A percentile compares a stretch with the other conserved stretches of the same genome.
These are phyloP conservation scores for Yponomeuta malinellus DNA, from an alignment of 2,888 invertebrate genomes.

Conservation along the genomic window DNA sequence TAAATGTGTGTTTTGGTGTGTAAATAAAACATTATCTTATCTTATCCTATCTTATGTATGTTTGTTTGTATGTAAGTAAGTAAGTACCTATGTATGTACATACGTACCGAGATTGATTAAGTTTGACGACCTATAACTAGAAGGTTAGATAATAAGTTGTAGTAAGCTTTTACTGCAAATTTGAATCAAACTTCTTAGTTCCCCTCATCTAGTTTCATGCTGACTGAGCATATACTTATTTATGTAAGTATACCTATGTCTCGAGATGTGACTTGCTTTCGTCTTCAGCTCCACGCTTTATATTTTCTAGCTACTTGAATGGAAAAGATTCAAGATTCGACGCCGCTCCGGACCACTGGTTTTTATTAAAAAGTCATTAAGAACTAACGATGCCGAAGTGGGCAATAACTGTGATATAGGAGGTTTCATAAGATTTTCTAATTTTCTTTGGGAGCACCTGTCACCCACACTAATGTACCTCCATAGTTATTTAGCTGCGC, in stretches of 20 bases:
- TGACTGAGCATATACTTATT: no score
- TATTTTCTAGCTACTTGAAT: neutral
- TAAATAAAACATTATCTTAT: no score
- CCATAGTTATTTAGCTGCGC: neutral
- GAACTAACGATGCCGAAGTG: conserved; percentile 9
- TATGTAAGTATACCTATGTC: neutral
- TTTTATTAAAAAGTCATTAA: conserved; percentile 11
- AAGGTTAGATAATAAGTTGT: no score
- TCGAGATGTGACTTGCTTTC: neutral
- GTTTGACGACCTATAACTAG: no score
- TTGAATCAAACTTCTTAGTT: no score
- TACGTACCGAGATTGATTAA: no score
- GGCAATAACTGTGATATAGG: conserved; percentile 8
- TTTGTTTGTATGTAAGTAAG: no score
- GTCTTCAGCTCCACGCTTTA: neutral
- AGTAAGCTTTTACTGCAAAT: no score
- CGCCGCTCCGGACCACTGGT: conserved; percentile 2
- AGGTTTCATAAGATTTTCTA: conserved; percentile 1
- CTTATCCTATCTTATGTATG: no score
- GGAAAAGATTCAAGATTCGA: neutral
- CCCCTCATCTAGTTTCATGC: no score
- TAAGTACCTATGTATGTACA: no score
- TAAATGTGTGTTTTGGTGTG: no score
- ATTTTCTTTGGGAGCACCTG: neutral
- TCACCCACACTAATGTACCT: neutral